Conservation (phyloP, 2,113 vertebrate genomes). For the Eleginops maclovinus region DNA sequence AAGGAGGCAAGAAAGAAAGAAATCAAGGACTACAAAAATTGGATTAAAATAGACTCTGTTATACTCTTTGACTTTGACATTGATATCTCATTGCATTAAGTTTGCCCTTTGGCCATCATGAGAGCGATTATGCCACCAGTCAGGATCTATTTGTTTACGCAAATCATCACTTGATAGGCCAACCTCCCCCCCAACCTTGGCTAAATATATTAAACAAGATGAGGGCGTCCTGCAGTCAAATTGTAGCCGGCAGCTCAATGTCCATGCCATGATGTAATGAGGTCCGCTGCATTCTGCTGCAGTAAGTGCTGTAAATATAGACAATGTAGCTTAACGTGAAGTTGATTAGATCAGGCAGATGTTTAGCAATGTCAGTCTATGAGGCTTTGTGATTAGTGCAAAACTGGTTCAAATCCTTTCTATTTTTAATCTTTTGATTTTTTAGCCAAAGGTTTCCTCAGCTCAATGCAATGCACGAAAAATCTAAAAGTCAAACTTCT, state of each 20-base stretch:
- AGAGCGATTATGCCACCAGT: conserved; percentile 63
- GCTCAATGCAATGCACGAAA: conserved; percentile 15
- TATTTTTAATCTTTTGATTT: conserved; percentile 33
- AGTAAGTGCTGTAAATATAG: conserved; percentile 13
- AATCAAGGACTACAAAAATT: conserved; percentile 3
- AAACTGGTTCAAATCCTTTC: conserved; percentile 15
- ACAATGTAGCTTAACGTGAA: conserved; percentile 39
- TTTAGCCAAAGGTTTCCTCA: conserved; percentile 24
- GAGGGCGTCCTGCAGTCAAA: conserved; percentile 41
- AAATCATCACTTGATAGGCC: conserved; percentile 62
- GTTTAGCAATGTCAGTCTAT: conserved; percentile 1
- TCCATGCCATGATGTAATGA: conserved; percentile 13
- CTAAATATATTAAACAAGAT: conserved; percentile 46
- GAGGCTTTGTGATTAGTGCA: conserved; percentile 20
- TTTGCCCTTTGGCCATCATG: conserved; percentile 60
- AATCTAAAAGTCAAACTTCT: conserved; percentile 47
- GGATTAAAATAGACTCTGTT: conserved; percentile 39
- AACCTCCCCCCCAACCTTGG: not conserved
- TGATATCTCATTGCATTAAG: conserved; percentile 62
- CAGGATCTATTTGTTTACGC: conserved; percentile 67
- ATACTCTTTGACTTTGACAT: conserved; percentile 55
- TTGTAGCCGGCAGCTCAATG: conserved; percentile 24
- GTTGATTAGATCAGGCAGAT: conserved; percentile 35
- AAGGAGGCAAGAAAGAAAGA: conserved; percentile 36
- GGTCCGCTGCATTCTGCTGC: not conserved